phyloP scores from a whole-genome alignment of 2,888 invertebrate species.

The Dolomedes plantarius region DNA sequence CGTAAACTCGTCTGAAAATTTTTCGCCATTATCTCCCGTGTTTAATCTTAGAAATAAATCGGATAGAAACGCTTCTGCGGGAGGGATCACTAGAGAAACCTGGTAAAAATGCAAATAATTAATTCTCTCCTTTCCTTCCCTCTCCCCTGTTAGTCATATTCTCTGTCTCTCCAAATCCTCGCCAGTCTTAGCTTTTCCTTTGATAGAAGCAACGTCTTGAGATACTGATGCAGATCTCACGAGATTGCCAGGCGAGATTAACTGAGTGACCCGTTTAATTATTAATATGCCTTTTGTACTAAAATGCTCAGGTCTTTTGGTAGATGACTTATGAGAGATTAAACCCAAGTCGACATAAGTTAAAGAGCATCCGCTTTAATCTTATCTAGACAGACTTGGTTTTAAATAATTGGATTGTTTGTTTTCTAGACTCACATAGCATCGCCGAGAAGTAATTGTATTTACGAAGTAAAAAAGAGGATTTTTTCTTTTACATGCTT shows the following conservation, averaged over 20 bases:
- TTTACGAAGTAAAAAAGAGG: too few species aligned
- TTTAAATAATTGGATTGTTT: not conserved
- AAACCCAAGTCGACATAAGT: not conserved
- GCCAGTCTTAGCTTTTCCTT: not conserved
- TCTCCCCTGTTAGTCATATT: not conserved
- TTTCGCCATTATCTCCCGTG: not conserved
- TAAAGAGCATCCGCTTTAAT: not conserved
- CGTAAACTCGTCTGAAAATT: not conserved
- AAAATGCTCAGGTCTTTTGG: not conserved
- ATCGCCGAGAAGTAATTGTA: too few species aligned
- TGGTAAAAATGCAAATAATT: too few species aligned
- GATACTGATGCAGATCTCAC: not conserved
- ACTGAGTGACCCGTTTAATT: not conserved
- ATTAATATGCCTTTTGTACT: slow-evolving; percentile 1
- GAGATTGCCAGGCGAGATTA: not conserved
- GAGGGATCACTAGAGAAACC: not conserved
- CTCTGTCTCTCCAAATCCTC: not conserved
- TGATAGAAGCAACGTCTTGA: not conserved
- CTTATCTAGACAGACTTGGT: not conserved
- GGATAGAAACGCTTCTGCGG: not conserved
- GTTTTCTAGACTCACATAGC: too few species aligned
- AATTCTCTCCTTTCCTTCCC: too few species aligned
- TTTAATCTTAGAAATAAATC: not conserved
- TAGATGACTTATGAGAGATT: not conserved
- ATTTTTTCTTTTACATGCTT: too few species aligned